Evolutionary conservation across 30 jellyfish, hydroid and myxozoan species (phyloP).

Genomic region (Hydra vulgaris): DNA sequence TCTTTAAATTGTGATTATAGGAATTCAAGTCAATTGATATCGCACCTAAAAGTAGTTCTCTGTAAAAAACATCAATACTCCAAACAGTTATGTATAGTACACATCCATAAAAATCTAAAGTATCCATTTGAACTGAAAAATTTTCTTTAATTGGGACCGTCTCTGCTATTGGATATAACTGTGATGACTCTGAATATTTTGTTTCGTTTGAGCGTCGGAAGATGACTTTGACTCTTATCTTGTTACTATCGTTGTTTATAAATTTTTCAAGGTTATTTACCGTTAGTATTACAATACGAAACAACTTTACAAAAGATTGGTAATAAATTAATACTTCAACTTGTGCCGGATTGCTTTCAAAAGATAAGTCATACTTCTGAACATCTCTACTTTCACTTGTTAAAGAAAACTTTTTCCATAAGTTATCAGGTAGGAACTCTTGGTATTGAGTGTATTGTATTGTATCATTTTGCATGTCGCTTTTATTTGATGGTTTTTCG

Average conservation of each 20-base stretch:
- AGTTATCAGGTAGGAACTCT: slow-evolving; percentile 17
- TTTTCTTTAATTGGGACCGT: slow-evolving; percentile 13
- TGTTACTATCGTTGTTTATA: slow-evolving; percentile 13
- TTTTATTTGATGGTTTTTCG: neutral
- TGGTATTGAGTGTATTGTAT: slow-evolving; percentile 7
- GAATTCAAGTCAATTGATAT: slow-evolving; percentile 17
- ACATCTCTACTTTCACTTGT: neutral
- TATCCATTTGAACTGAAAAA: slow-evolving; percentile 22
- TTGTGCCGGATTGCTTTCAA: neutral
- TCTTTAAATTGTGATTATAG: slow-evolving; percentile 1
- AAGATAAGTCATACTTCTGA: neutral
- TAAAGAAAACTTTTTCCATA: slow-evolving; percentile 25
- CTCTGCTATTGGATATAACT: slow-evolving; percentile 10
- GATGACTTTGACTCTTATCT: slow-evolving; percentile 5
- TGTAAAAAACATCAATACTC: slow-evolving; percentile 32
- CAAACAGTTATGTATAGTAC: slow-evolving; percentile 27
- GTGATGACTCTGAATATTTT: neutral
- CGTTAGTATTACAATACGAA: slow-evolving; percentile 5
- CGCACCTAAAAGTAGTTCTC: slow-evolving; percentile 32
- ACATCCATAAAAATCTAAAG: slow-evolving; percentile 11
- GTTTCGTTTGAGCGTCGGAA: slow-evolving; percentile 6
- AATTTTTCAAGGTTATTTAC: neutral
- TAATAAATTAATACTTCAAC: slow-evolving; percentile 17
- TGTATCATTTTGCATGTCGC: neutral
- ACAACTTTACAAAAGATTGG: slow-evolving; percentile 23